These are phyloP conservation scores for Ichneumoninae sp. DNA, from an alignment of 2,888 invertebrate species.

Conservation along the genomic window DNA sequence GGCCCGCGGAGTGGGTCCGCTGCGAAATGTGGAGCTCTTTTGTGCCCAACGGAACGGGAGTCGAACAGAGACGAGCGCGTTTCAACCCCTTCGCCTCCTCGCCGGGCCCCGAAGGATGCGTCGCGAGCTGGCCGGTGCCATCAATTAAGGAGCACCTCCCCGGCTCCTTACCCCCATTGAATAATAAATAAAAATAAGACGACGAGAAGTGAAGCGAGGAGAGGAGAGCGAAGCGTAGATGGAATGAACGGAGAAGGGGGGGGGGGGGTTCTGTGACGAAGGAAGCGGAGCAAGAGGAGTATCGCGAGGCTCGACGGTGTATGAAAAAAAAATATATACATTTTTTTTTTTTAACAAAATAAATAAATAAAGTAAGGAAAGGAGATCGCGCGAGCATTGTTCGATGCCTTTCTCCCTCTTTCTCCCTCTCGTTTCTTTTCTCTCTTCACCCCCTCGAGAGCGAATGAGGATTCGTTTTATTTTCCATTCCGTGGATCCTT, in stretches of 20 bases:
- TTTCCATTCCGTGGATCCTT: slow-evolving; percentile 66
- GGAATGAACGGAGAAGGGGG: slow-evolving; percentile 67
- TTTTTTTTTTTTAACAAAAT: background rate
- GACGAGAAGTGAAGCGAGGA: slow-evolving; percentile 53
- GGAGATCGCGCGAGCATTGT: slow-evolving; percentile 60
- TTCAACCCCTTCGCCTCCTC: slow-evolving; percentile 38
- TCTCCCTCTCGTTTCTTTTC: slow-evolving; percentile 49
- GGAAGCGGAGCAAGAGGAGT: slow-evolving; percentile 58
- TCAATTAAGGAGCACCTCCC: slow-evolving; percentile 83
- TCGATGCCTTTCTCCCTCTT: slow-evolving; percentile 62
- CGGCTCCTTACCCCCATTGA: slow-evolving; percentile 76
- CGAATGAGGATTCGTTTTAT: slow-evolving; percentile 59
- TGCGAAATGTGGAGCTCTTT: slow-evolving; percentile 32
- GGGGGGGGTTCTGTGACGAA: slow-evolving; percentile 65
- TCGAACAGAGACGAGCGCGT: slow-evolving; percentile 29
- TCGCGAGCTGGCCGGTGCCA: slow-evolving; percentile 77
- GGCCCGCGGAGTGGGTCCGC: slow-evolving; percentile 70
- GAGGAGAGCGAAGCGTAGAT: slow-evolving; percentile 61
- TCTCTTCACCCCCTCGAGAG: slow-evolving; percentile 56
- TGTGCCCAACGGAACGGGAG: slow-evolving; percentile 30
- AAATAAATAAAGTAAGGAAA: slow-evolving; percentile 53
- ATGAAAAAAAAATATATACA: slow-evolving; percentile 62
- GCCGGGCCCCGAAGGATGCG: slow-evolving; percentile 54
- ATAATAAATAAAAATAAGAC: slow-evolving; percentile 82
- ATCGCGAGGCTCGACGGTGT: slow-evolving; percentile 65